Base-by-base conservation (phyloP, 2,888 invertebrate species). In the Microplitis manilae region DNA sequence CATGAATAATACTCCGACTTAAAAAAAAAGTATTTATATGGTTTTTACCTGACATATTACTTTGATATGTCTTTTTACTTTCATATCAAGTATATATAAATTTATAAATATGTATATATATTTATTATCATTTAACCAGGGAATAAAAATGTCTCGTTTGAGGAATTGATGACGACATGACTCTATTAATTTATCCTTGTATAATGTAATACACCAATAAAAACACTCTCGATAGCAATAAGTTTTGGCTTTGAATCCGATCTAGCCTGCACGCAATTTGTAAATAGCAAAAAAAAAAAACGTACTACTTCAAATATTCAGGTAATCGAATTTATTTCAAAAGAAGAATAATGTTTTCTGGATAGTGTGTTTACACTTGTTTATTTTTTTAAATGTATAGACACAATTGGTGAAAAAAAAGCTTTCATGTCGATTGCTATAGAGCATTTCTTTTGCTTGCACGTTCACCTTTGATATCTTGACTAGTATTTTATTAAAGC, bases 1-100 rank as follows among this genome's bases (percentile, higher is more conserved):
- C 80, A 78, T 79, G 82, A 77, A 84, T 50, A 84, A 81, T 50
- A 50, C 50, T 50, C 50, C 2, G 9, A 50, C 7, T 50, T 50
- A 13, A 50, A 50, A 50, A 50, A 50, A 50, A 50, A 13, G 13
- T 50, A 50, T 50, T 4, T 50, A 13, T 13, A 50, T 50, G 50
- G 50, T 50, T 50, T 50, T 50, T 50, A 50, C 50, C 13, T 50
- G 50, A 50, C 50, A 50, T 50, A 50, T 50, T 50, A 50, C 8
- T 50, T 50, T 50, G 50, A 50, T 50, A 50, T 50, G 8, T 8
- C 50, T 50, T 50, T 50, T 50, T 50, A 50, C 13, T 50, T 13
- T 13, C 50, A 13, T 8, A 13, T 50, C 50, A 8, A 9, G 30
- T 30, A 30, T 30, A 30, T 30, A 30, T 30, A 30, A 30, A 30